Evolutionary conservation across 92 coral and sea anemone species (phyloP).

Genomic region (Epizoanthus fatuus): DNA sequence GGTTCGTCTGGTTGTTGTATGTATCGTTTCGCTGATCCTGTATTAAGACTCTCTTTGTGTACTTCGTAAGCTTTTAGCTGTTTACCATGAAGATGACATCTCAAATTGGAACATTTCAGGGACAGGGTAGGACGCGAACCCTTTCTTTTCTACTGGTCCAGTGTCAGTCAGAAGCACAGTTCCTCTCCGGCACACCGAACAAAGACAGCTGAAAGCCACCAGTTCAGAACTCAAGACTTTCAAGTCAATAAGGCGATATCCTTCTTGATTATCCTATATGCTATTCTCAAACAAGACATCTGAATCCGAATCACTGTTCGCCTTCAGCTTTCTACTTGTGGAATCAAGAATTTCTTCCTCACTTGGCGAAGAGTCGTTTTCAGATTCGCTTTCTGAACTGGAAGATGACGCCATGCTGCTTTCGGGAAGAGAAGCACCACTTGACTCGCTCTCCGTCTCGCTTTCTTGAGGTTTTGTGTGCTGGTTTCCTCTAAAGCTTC

Average conservation of each 20-base stretch:
- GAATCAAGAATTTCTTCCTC: conserved; percentile 8
- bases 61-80: too few species aligned
- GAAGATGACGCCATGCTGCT: not conserved
- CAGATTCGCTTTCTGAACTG: not conserved
- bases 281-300: not conserved
- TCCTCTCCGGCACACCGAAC: not conserved
- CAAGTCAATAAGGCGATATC: conserved; percentile 3
- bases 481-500: conserved; percentile 4
- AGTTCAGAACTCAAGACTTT: not conserved
- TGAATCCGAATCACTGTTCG: not conserved
- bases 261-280: not conserved
- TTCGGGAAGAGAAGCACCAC: not conserved
- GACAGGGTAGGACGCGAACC: not conserved
- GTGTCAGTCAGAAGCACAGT: not conserved
- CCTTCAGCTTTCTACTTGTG: not conserved
- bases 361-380: too few species aligned
- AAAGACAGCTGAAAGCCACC: conserved; percentile 10
- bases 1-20: too few species aligned
- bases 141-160: not conserved
- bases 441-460: not conserved
- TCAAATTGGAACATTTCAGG: not conserved
- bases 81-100: too few species aligned
- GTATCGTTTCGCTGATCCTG: too few species aligned
- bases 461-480: not conserved
- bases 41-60: too few species aligned